phyloP scores from a whole-genome alignment of 2,113 vertebrate genomes.

The Corythaixoides concolor region DNA sequence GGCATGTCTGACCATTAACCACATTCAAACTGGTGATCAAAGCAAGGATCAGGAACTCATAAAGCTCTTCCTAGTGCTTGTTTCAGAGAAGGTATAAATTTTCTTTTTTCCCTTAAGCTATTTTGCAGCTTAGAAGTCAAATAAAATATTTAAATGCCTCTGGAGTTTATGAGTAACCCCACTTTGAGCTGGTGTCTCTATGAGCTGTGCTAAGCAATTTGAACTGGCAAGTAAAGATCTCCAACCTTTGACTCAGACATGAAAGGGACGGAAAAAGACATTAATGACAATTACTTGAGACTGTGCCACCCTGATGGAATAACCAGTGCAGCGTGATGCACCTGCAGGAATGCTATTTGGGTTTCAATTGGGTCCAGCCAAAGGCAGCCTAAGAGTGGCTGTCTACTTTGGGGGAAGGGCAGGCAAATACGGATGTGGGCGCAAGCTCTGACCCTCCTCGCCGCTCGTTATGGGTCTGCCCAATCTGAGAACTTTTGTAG shows the following conservation, averaged over 20 bases:
- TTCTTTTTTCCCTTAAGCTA: background rate
- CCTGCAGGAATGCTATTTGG: constrained; percentile 29
- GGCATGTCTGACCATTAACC: background rate
- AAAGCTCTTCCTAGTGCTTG: background rate
- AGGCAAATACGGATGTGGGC: background rate
- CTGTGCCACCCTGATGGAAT: constrained; percentile 35
- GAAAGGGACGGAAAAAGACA: constrained; percentile 3
- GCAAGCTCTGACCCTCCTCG: background rate
- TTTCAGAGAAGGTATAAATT: background rate
- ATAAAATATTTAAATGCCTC: background rate
- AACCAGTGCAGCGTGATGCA: background rate
- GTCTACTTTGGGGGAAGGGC: background rate
- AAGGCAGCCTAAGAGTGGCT: background rate
- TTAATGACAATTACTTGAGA: constrained; percentile 14
- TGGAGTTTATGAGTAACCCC: constrained; percentile 20
- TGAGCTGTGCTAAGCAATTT: background rate
- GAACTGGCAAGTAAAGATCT: background rate
- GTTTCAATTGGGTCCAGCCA: background rate
- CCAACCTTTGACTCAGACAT: constrained; percentile 40
- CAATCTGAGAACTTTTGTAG: background rate
- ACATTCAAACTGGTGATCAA: background rate
- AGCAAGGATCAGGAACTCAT: constrained; percentile 10
- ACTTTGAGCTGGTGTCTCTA: background rate
- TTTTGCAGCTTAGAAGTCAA: constrained; percentile 15
- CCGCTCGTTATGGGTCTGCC: background rate